Base-by-base conservation (phyloP, 2,113 vertebrate species). In the Helogale parvula region DNA sequence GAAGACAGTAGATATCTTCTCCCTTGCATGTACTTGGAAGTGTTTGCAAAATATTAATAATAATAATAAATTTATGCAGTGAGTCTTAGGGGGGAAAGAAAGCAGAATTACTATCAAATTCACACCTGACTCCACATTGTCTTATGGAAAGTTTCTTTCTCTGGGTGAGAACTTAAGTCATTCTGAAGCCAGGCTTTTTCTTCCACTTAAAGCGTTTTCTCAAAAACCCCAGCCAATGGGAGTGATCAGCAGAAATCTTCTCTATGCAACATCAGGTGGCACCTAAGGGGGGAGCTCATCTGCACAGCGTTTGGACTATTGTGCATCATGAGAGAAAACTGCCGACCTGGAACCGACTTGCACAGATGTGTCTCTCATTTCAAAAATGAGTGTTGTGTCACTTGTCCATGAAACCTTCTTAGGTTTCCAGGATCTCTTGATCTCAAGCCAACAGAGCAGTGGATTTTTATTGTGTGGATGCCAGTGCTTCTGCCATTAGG, bases 51-150 rank as follows among this genome's bases (percentile, higher is more conserved):
- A 60, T 57, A 57, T 19, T 57, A 57, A 57, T 60, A 60, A 60
- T 60, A 60, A 92, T 81, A 93, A 54, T 52, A 74, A 77, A 94
- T 63, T 79, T 86, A 82, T 66, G 25, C 38, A 80, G 35, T 9
- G 7, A 27, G 41, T 88, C 2, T 88, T 84, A 45, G 31, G 6
- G 0, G 0, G 12, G 35, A n/a, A 25, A 41, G 41, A 63, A 74
- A 91, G 45, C 23, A 88, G 52, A 66, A 93, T 79, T 83, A 90
- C 80, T 93, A 54, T 90, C 80, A 95, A 74, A 93, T 76, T 77
- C 79, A 89, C 29, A 91, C 52, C n/a, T 83, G 38, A 65, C 27
- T 66, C 52, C 83, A 82, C n/a, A 31, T 7, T 88, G 47, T 52
- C 88, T 79, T 68, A 84, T 3, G 16, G 45, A 35, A 88, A 88